Evolutionary conservation across 1,140 invertebrate genomes (phyloP), one percentile per base, ranked within the genome.

Genomic region (Dinoponera quadriceps): DNA sequence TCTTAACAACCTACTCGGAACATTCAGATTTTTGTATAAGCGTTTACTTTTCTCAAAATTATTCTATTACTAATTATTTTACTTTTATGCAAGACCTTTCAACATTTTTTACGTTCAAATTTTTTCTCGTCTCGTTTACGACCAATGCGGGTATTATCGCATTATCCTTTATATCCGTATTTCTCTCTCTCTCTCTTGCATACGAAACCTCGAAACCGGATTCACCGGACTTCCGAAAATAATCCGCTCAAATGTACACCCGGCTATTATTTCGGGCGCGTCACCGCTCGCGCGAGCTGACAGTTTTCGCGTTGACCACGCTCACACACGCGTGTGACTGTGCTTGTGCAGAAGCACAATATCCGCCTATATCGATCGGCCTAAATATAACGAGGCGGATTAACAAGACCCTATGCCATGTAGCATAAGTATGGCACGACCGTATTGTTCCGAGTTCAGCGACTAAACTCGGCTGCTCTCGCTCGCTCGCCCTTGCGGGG

Each of bases 331-430:
- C 27, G 55, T 20, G 63, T 14, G 63, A 65, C 22, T 44, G 63
- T 33, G 29, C 16, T 20, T 29, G 49, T 20, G 20, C 48, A 57
- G 54, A 80, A 44, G 51, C 73, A 88, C 44, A 69, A 88, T 85
- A 68, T 88, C 73, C 86, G 62, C 83, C 57, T 88, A 88, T 75
- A 88, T 88, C 80, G 84, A 88, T 88, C 80, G 86, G 87, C 84
- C 87, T 88, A 88, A 88, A 88, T 88, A 88, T 88, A 88, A 85
- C 84, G 73, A 85, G 83, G 33, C 77, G 68, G 80, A 88, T 85
- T 88, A 88, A 84, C 81, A 72, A 88, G 86, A 44, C 74, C 78
- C 80, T 85, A 80, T 78, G 63, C 54, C 69, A 88, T 63, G 48
- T 84, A 57, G 54, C 68, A 62, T 80, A 88, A 88, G 49, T 85